Percentiles rank a stretch among this genome's conserved stretches.
phyloP scores from a whole-genome alignment of 2,888 invertebrate genomes.

The Pristionchus mayeri region DNA sequence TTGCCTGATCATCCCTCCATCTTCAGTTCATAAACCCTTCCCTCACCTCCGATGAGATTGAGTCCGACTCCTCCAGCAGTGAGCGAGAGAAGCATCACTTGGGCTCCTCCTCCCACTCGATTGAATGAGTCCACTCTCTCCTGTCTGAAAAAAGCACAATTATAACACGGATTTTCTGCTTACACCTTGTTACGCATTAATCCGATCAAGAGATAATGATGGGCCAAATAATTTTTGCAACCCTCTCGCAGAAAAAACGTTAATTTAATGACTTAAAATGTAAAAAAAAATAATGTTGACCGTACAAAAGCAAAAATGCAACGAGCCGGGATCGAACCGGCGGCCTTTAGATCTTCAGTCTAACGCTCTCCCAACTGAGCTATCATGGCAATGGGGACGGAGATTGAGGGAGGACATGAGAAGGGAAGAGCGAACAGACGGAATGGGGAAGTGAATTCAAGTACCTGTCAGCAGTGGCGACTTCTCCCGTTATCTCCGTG shows the following conservation, averaged over 20 bases:
- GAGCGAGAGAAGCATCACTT: slow-evolving; percentile 86
- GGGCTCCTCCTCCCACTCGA: slow-evolving; percentile 80
- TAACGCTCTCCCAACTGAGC: slow-evolving; percentile 76
- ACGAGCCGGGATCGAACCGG: slow-evolving; percentile 75
- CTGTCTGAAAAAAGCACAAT: slow-evolving; percentile 59
- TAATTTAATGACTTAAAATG: no score
- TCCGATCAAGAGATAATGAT: no score
- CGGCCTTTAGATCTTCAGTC: slow-evolving; percentile 75
- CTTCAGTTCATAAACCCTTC: neutral
- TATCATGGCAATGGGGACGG: slow-evolving; percentile 56
- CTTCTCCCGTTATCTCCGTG: slow-evolving; percentile 85
- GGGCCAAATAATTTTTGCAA: no score
- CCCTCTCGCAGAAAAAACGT: no score
- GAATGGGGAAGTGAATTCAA: neutral
- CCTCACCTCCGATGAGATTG: slow-evolving; percentile 87
- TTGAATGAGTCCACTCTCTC: slow-evolving; percentile 84
- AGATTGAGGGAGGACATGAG: neutral
- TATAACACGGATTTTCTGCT: no score
- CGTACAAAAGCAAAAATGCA: slow-evolving; percentile 53
- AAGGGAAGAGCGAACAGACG: neutral
- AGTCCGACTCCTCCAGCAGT: slow-evolving; percentile 95
- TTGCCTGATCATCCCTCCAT: slow-evolving; percentile 81
- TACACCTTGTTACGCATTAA: no score
- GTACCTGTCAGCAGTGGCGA: slow-evolving; percentile 78
- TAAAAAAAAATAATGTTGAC: slow-evolving; percentile 5